Evolutionary conservation across 2,113 vertebrate species (phyloP).

Genomic region (Phalacrocorax brasilianus): DNA sequence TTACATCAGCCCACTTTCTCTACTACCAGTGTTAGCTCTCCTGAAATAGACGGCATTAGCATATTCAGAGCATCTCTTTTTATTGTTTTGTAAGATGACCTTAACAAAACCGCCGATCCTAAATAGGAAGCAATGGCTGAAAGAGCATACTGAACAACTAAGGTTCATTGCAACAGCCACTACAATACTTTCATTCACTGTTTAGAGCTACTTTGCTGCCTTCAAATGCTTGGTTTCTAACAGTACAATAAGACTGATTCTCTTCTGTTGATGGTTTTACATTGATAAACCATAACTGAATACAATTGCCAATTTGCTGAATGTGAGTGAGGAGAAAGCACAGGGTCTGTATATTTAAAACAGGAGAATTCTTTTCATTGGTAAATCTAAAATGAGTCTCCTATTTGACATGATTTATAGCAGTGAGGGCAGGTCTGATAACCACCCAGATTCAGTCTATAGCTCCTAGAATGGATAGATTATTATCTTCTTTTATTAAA

Average conservation of each 20-base stretch:
- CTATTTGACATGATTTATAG: conserved; percentile 65
- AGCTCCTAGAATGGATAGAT: conserved; percentile 47
- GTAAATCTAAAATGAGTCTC: neutral
- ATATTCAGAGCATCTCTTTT: conserved; percentile 6
- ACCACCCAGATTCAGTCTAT: conserved; percentile 29
- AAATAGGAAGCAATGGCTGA: neutral
- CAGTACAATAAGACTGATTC: neutral
- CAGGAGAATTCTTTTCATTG: neutral
- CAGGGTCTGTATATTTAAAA: neutral
- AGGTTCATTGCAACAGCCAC: neutral
- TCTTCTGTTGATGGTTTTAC: neutral
- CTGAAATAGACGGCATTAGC: neutral
- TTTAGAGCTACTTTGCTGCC: neutral
- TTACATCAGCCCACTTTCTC: neutral
- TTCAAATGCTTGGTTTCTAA: conserved; percentile 2
- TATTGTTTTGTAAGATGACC: conserved; percentile 2
- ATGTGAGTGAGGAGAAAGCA: neutral
- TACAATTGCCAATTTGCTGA: neutral
- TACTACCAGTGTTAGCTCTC: neutral
- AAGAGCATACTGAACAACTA: neutral
- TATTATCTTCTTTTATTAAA: conserved; percentile 70
- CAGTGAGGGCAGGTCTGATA: conserved; percentile 25
- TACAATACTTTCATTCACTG: neutral
- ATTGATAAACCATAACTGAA: neutral
- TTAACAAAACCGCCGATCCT: neutral